These are phyloP conservation scores for Neolamprologus fasciatus DNA, from an alignment of 2,113 vertebrate genomes.

Conservation along the genomic window DNA sequence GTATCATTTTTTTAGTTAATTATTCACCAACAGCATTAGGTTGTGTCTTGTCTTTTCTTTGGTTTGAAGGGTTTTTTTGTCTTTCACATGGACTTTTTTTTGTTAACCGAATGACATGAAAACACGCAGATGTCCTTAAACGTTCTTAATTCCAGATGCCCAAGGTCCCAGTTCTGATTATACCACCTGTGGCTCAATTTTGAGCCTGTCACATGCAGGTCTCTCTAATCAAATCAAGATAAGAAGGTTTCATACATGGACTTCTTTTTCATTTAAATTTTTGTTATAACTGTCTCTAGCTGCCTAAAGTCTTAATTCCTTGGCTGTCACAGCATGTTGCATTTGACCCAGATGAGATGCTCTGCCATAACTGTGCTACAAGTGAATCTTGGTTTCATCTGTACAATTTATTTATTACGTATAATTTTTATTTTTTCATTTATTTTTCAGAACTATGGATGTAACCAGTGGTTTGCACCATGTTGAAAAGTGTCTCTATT, in stretches of 20 bases:
- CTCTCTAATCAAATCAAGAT: background rate
- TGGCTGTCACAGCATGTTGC: background rate
- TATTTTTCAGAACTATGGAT: background rate
- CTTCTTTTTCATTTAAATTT: background rate
- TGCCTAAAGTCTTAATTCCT: background rate
- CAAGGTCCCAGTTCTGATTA: background rate
- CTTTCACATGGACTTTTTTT: background rate
- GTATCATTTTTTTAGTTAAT: background rate
- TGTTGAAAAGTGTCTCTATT: background rate
- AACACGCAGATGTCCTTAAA: background rate
- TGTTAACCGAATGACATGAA: background rate
- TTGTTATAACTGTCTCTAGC: background rate
- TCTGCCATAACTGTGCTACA: background rate
- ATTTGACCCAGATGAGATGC: background rate
- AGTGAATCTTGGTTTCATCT: background rate
- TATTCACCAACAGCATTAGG: background rate
- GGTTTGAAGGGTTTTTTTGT: background rate
- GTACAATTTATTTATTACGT: background rate
- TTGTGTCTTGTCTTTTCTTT: background rate
- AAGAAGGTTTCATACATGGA: background rate
- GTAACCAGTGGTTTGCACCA: background rate
- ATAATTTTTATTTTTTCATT: background rate
- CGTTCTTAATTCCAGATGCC: background rate
- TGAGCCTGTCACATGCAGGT: background rate
- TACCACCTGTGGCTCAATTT: background rate